Evolutionary conservation across 2,113 vertebrate genomes (phyloP).

Genomic region (Tamias sibiricus): DNA sequence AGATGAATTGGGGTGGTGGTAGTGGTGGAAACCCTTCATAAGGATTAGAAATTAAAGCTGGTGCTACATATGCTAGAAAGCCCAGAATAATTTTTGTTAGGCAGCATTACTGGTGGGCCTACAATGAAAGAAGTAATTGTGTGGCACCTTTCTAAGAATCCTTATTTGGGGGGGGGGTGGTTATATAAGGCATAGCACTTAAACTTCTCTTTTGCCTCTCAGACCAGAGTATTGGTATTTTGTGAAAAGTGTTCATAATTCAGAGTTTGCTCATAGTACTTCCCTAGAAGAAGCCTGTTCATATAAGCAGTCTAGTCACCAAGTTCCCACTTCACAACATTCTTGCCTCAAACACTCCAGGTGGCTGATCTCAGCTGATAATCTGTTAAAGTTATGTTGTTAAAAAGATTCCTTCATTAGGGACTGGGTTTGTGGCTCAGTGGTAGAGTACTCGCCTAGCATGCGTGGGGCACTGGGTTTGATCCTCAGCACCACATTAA

Average conservation of each 20-base stretch:
- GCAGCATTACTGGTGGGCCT: background rate
- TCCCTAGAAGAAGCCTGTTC: background rate
- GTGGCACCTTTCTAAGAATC: background rate
- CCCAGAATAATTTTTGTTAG: background rate
- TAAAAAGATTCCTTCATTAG: background rate
- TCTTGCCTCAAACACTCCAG: background rate
- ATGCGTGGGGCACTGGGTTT: too few species aligned
- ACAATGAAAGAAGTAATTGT: background rate
- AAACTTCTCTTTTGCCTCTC: background rate
- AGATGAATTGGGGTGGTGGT: background rate
- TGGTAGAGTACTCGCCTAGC: too few species aligned
- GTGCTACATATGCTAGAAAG: background rate
- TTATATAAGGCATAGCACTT: background rate
- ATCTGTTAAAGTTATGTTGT: background rate
- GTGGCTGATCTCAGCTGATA: background rate
- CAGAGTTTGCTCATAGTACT: background rate
- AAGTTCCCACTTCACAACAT: background rate
- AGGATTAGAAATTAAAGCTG: background rate
- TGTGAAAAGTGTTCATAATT: background rate
- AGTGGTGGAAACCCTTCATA: background rate
- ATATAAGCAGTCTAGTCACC: background rate
- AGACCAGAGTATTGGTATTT: background rate
- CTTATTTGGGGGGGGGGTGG: background rate
- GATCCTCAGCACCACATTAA: too few species aligned
- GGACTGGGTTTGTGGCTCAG: too few species aligned